Evolutionary conservation across 2,797 vertebrate genomes (phyloP).

Genomic region (Acanthurus lineatus): DNA sequence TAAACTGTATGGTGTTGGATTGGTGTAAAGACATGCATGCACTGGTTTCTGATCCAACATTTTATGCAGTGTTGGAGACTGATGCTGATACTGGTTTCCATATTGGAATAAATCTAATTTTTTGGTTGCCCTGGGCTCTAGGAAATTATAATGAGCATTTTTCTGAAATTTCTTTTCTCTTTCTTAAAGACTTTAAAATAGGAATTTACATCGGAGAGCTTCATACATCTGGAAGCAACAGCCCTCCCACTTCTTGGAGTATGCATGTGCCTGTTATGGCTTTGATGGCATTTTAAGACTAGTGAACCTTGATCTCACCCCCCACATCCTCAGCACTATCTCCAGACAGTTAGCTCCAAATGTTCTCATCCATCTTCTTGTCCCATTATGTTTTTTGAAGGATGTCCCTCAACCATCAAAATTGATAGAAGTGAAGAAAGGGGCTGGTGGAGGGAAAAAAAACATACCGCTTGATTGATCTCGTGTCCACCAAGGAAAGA

Average conservation of each 20-base stretch:
- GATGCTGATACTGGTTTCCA: too few species aligned
- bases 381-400: slow-evolving; percentile 91
- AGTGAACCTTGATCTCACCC: slow-evolving; percentile 76
- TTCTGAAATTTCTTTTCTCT: neutral
- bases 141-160: neutral
- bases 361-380: slow-evolving; percentile 94
- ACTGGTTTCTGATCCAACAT: too few species aligned
- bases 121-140: neutral
- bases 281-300: slow-evolving; percentile 58
- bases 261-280: slow-evolving; percentile 26
- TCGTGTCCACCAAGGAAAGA: slow-evolving; percentile 73
- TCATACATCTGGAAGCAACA: neutral
- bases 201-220: neutral
- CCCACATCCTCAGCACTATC: slow-evolving; percentile 85
- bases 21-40: too few species aligned
- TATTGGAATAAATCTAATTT: too few species aligned
- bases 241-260: neutral
- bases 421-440: slow-evolving; percentile 91
- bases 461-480: slow-evolving; percentile 87
- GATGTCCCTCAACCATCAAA: slow-evolving; percentile 94
- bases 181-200: neutral
- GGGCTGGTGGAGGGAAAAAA: slow-evolving; percentile 81
- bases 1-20: too few species aligned
- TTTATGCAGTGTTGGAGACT: too few species aligned
- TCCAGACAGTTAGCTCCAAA: slow-evolving; percentile 88